These are phyloP conservation scores for Nyctibius grandis DNA, from an alignment of 2,797 vertebrate species.

Conservation along the genomic window DNA sequence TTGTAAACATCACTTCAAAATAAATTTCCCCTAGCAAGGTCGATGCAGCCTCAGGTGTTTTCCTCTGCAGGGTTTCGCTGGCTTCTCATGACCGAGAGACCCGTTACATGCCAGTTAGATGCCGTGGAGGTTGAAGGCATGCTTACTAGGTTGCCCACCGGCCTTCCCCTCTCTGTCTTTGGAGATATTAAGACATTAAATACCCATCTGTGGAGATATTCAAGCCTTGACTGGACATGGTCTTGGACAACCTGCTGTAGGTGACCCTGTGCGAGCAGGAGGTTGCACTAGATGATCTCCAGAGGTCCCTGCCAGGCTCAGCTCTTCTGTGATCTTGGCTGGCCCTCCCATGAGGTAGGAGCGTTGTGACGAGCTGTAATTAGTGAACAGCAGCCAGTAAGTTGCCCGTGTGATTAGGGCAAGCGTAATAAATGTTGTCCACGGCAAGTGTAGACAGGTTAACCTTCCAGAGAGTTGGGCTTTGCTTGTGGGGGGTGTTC, in stretches of 20 bases:
- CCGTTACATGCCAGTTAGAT: neutral
- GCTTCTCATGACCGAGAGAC: neutral
- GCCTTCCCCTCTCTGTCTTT: neutral
- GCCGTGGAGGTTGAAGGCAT: neutral
- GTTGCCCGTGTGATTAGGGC: neutral
- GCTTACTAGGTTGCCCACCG: neutral
- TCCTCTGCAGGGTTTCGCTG: conserved; percentile 18
- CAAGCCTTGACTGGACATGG: neutral
- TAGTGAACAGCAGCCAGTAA: neutral
- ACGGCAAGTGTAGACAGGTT: neutral
- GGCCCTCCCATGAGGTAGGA: neutral
- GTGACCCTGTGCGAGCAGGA: neutral
- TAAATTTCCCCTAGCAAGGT: conserved; percentile 52
- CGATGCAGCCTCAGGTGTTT: conserved; percentile 38
- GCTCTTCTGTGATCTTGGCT: neutral
- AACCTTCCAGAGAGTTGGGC: neutral
- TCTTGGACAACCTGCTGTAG: neutral
- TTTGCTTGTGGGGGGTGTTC: neutral
- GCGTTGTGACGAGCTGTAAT: neutral
- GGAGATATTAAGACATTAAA: neutral
- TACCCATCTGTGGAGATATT: neutral
- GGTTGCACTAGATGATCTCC: neutral
- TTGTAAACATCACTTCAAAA: conserved; percentile 51
- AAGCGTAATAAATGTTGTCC: neutral
- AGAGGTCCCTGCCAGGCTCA: neutral